Conservation (phyloP, 2,888 invertebrate species). For the Glyphotaelius pellucidus region DNA sequence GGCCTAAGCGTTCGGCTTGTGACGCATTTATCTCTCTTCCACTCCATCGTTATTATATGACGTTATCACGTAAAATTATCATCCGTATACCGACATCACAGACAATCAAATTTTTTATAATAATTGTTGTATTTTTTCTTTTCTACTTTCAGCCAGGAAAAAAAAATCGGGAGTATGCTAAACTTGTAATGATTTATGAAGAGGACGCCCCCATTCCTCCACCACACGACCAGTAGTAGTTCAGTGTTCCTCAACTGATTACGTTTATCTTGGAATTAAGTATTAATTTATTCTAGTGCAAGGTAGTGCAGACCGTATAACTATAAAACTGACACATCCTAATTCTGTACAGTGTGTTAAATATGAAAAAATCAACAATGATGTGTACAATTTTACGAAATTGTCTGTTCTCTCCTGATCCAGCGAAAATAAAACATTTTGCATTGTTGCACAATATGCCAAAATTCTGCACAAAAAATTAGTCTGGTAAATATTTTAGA, state of each 20-base stretch:
- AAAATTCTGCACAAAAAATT: not conserved
- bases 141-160: constrained; percentile 70
- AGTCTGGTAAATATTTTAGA: not conserved
- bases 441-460: not conserved
- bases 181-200: constrained; percentile 83
- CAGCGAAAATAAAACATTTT: not conserved
- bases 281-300: not conserved
- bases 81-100: no score
- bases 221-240: not conserved
- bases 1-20: no score
- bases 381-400: not conserved
- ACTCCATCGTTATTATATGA: no score
- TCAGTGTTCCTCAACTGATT: not conserved
- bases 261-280: not conserved
- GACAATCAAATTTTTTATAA: no score
- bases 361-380: not conserved
- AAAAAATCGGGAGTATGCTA: constrained; percentile 76
- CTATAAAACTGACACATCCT: not conserved
- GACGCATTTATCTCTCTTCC: no score
- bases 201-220: constrained; percentile 84
- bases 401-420: not conserved
- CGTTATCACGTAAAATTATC: no score
- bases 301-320: not conserved
- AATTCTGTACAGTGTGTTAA: not conserved
- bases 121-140: not conserved